Evolutionary conservation across 1,140 invertebrate species (phyloP).

Genomic region (Zaprionus taronus): DNA sequence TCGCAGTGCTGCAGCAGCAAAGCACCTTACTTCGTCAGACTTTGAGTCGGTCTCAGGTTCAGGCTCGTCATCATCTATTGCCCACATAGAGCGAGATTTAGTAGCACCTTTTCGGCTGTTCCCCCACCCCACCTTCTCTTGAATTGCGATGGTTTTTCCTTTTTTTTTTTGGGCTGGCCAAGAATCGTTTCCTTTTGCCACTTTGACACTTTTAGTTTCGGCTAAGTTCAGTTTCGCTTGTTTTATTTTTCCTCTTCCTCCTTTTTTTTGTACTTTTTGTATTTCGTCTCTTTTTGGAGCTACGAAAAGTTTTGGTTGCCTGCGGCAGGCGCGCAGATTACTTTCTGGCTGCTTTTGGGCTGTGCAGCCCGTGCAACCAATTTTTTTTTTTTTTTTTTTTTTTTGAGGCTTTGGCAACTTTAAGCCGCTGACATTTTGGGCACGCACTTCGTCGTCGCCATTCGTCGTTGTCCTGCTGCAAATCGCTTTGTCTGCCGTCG

Average conservation of each 20-base stretch:
- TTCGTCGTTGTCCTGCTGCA: conserved; percentile 25
- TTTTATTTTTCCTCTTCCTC: conserved; percentile 32
- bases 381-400: neutral
- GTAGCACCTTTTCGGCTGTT: conserved; percentile 44
- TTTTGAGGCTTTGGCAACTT: conserved; percentile 58
- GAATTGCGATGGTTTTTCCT: neutral
- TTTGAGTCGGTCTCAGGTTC: neutral
- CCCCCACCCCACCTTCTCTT: conserved; percentile 17
- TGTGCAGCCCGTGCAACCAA: neutral
- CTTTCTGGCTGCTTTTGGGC: conserved; percentile 54
- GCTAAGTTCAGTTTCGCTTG: conserved; percentile 30
- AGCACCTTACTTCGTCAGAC: conserved; percentile 35
- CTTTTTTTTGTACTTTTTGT: conserved; percentile 5
- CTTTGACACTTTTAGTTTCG: conserved; percentile 78
- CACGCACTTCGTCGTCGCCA: conserved; percentile 55
- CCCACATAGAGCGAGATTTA: conserved; percentile 57
- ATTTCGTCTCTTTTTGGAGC: conserved; percentile 26
- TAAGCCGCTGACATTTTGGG: conserved; percentile 79
- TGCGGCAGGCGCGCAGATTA: conserved; percentile 73
- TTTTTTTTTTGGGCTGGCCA: neutral
- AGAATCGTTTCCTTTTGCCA: conserved; percentile 57
- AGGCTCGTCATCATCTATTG: conserved; percentile 52
- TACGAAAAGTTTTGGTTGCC: conserved; percentile 67
- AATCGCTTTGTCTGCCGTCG: conserved; percentile 47
- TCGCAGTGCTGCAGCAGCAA: conserved; percentile 8